Base-by-base conservation (phyloP, 1,140 invertebrate genomes). In the Drosophila subobscura region DNA sequence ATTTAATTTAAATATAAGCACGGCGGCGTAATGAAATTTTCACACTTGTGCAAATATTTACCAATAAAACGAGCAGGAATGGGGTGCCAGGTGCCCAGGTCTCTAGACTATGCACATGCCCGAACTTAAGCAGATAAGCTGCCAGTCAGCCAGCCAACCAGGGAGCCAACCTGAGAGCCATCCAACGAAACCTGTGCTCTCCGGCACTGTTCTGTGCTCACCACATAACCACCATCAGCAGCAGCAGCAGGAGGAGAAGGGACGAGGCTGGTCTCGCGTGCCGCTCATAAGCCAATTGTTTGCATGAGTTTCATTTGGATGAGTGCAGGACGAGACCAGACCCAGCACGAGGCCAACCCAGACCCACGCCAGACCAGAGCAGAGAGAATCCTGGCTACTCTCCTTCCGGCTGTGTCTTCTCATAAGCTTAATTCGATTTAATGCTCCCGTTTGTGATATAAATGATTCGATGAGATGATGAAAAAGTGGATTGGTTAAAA, bases 1-100 rank as follows among this genome's bases (percentile, higher is more conserved):
- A 90, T 83, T 86, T 90, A 88, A 90, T 90, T 90, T 90, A 90
- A 90, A 90, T 90, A 90, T 89, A 90, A 85, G 88, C 84, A 90
- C 65, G 81, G 80, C 64, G 71, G 77, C 77, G 83, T 90, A 90
- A 90, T 90, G 88, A 90, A 90, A 90, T 90, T 90, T 90, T 90
- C 88, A 89, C 88, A 90, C 88, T 90, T 90, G 88, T 90, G 88
- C 83, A 90, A 90, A 90, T 90, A 90, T 90, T 90, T 90, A 84
- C 80, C 79, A 85, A 89, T 89, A 89, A 84, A 79, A 79, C 59
- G 68, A 81, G 63, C 41, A 49, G 51, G 58, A 40, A 70, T 47
- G 59, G 71, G 45, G 54, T 56, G 63, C 64, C 65, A 67, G 47
- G 10, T 25, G 12, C 29, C 29, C 5, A 25, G 29, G 20, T 16